Evolutionary conservation across 2,797 vertebrate genomes (phyloP).

Genomic region (Scomberomorus guttatus): DNA sequence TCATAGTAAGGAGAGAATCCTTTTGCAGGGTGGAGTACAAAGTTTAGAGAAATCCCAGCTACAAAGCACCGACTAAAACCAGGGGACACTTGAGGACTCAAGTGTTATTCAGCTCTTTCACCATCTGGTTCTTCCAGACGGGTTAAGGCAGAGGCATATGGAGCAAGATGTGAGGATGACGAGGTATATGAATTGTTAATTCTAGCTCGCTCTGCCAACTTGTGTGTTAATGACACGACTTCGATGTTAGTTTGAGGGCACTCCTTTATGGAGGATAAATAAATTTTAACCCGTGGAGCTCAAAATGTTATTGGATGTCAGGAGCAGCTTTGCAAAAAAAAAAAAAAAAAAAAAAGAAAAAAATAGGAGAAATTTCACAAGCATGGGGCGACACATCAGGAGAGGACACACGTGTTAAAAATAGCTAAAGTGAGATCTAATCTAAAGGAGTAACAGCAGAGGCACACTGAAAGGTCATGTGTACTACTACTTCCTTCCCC

Average conservation of each 20-base stretch:
- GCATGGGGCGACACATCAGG: background rate
- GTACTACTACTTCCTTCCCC: conserved; percentile 35
- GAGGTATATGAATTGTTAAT: conserved; percentile 66
- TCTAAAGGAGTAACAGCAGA: conserved; percentile 45
- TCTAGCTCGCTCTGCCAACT: conserved; percentile 22
- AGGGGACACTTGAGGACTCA: conserved; percentile 56
- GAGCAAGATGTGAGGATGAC: conserved; percentile 52
- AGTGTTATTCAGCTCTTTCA: conserved; percentile 50
- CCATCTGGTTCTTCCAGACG: conserved; percentile 66
- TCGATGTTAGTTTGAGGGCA: conserved; percentile 24
- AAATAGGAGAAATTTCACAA: conserved; percentile 23
- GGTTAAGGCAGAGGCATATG: conserved; percentile 60
- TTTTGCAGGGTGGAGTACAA: conserved; percentile 26
- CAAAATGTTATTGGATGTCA: conserved; percentile 2
- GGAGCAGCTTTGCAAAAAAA: background rate
- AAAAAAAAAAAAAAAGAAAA: conserved; percentile 22
- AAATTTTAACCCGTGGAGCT: conserved; percentile 14
- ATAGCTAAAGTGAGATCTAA: conserved; percentile 57
- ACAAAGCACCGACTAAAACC: conserved; percentile 28
- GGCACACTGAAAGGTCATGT: conserved; percentile 66
- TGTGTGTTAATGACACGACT: conserved; percentile 42
- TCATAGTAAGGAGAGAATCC: background rate
- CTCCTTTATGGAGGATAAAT: background rate
- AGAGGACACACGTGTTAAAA: conserved; percentile 8
- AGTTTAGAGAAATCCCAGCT: conserved; percentile 30